Evolutionary conservation across 2,113 vertebrate genomes (phyloP), one percentile per base, ranked within the genome.

Genomic region (Stegastes partitus): DNA sequence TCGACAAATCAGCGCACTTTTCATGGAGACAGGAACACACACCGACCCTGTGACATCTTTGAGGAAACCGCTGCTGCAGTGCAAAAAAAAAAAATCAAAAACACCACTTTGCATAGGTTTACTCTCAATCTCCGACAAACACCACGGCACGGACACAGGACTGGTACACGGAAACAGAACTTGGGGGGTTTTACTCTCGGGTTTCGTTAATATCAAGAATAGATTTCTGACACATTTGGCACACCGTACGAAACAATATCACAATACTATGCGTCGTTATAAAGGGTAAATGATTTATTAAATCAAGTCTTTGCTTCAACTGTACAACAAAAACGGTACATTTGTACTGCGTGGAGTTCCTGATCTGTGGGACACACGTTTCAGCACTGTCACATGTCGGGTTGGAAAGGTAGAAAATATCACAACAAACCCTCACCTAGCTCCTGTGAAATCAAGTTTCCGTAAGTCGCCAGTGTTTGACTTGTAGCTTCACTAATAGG

Each of bases 251-350:
- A 90, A 86, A 91, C 88, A 45, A 86, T 75, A 81, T 77, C 67
- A 89, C 85, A 83, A 85, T 65, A 79, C 59, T 42, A 66, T 56
- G 72, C 65, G 47, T 83, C 79, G 50, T 86, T 82, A 86, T 90
- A 91, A 93, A 92, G 90, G 89, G 85, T 77, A 34, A 37, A 68
- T 74, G 4, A 74, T 84, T 90, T 88, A 90, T 93, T 90, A 74
- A 89, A 82, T 73, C 76, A 81, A 70, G 82, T 87, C 78, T 82
- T 78, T 80, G 66, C 37, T 74, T 80, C 53, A 66, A 58, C 44
- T 79, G 80, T 85, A 87, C 81, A 87, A 83, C 56, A 80, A 86
- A 79, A 80, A 72, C 6, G 8, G 67, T 66, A 83, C 54, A 79
- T 23, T 9, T 7, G 71, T 23, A 77, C 70, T 19, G 69, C 14